Evolutionary conservation across 1,140 invertebrate genomes (phyloP).

Genomic region (Lysiphlebus fabarum): DNA sequence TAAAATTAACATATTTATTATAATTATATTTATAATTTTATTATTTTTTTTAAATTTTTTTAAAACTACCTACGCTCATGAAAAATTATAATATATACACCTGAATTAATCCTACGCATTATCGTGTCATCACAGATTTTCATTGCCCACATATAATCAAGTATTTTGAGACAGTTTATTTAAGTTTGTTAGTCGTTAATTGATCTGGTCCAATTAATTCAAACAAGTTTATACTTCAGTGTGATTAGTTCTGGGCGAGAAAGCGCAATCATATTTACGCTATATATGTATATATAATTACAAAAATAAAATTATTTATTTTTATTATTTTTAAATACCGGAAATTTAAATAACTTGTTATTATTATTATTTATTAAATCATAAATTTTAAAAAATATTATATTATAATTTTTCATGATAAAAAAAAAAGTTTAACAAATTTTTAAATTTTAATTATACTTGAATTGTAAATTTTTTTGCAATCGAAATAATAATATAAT

Average conservation of each 20-base stretch:
- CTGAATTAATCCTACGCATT: slow-evolving; percentile 18
- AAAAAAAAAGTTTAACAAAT: too few relatives aligned
- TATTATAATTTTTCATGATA: too few relatives aligned
- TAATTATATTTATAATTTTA: neutral
- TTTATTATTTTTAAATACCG: neutral
- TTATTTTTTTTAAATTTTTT: slow-evolving; percentile 5
- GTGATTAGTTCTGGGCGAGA: slow-evolving; percentile 37
- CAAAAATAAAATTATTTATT: too few relatives aligned
- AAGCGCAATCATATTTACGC: slow-evolving; percentile 18
- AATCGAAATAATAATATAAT: too few relatives aligned
- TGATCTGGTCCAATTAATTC: slow-evolving; percentile 54
- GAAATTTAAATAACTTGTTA: neutral
- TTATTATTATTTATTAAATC: too few relatives aligned
- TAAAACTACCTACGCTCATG: slow-evolving; percentile 11
- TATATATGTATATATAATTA: too few relatives aligned
- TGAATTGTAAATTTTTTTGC: too few relatives aligned
- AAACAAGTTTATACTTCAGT: slow-evolving; percentile 51
- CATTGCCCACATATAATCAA: slow-evolving; percentile 16
- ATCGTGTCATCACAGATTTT: slow-evolving; percentile 12
- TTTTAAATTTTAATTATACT: too few relatives aligned
- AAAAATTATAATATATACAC: neutral
- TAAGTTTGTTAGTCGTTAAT: too few relatives aligned
- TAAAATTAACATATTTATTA: neutral
- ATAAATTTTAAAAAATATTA: too few relatives aligned
- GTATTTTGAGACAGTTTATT: slow-evolving; percentile 27